These are phyloP conservation scores for Tipula helvola DNA, from an alignment of 2,888 invertebrate genomes.

Conservation along the genomic window DNA sequence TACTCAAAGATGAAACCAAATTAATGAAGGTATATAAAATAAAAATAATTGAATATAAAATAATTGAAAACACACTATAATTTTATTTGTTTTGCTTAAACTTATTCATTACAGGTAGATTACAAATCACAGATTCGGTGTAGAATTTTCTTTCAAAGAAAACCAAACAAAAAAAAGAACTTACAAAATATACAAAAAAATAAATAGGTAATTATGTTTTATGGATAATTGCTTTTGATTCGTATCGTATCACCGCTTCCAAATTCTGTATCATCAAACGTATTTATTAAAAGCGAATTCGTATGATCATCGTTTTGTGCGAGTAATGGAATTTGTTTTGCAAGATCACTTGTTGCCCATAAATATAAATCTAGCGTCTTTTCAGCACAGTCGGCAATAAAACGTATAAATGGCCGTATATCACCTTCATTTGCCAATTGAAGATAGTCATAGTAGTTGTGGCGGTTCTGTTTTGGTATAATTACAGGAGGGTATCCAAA, in stretches of 20 bases:
- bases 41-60: neutral
- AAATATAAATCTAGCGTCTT: constrained; percentile 77
- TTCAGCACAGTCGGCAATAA: constrained; percentile 88
- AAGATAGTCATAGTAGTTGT: constrained; percentile 77
- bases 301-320: constrained; percentile 24
- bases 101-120: neutral
- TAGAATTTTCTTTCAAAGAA: neutral
- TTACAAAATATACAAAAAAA: neutral
- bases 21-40: too few species aligned
- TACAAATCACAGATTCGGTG: constrained; percentile 4
- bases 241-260: constrained; percentile 5
- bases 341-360: constrained; percentile 66
- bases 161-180: neutral
- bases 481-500: constrained; percentile 95
- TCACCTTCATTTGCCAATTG: constrained; percentile 91
- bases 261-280: constrained; percentile 12
- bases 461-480: constrained; percentile 72
- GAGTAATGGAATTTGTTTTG: constrained; percentile 54
- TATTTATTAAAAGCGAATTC: constrained; percentile 10
- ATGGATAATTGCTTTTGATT: neutral
- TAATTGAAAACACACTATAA: neutral
- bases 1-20: too few species aligned
- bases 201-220: neutral
- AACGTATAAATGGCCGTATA: constrained; percentile 88
- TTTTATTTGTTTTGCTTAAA: neutral